Evolutionary conservation across 2,888 invertebrate species (phyloP).

Genomic region (Sphaerophoria taeniata): DNA sequence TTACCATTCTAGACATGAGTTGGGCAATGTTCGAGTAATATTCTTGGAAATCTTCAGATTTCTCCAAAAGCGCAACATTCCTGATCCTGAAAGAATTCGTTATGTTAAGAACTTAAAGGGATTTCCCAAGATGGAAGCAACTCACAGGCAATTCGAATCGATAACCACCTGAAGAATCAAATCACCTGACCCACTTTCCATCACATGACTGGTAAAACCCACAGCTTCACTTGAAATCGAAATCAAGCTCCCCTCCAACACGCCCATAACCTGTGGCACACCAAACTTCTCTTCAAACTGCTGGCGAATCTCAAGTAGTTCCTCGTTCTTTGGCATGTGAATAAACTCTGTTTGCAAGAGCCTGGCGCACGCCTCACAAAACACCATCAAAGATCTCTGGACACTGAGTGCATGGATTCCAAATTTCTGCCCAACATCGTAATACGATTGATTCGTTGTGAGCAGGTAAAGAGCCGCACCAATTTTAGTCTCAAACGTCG

Average conservation of each 20-base stretch:
- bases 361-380: slow-evolving; percentile 10
- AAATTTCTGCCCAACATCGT: not conserved
- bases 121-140: not conserved
- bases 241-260: slow-evolving; percentile 33
- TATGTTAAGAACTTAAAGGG: not conserved
- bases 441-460: slow-evolving; percentile 15
- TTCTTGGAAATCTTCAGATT: not conserved
- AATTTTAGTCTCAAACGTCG: not conserved
- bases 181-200: not conserved
- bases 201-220: not conserved
- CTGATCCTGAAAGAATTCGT: slow-evolving; percentile 4
- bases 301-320: slow-evolving; percentile 61
- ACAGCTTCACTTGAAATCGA: not conserved
- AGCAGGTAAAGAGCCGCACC: slow-evolving; percentile 9
- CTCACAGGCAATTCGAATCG: slow-evolving; percentile 25
- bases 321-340: slow-evolving; percentile 55
- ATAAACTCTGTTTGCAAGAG: not conserved
- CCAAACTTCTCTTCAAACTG: slow-evolving; percentile 16
- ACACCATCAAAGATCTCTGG: not conserved
- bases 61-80: not conserved
- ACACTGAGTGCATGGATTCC: slow-evolving; percentile 10
- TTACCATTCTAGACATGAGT: slow-evolving; percentile 3
- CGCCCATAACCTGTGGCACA: slow-evolving; percentile 29
- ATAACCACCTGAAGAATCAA: slow-evolving; percentile 4
- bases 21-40: not conserved